Base-by-base conservation (phyloP, 2,797 vertebrate species). In the Poeciliopsis paucimaculata region DNA sequence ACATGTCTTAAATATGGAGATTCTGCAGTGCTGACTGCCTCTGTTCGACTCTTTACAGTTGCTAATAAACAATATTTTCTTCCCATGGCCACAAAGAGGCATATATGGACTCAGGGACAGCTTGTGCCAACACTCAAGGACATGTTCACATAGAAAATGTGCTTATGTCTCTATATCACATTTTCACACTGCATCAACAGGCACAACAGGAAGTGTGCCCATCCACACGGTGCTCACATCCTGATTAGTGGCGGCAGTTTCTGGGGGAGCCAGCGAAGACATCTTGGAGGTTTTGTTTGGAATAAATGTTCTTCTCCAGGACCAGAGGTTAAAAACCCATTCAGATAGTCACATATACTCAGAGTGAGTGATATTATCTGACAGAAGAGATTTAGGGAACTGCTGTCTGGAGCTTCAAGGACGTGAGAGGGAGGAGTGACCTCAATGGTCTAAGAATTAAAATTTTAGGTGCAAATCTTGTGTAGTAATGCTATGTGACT, bases 231-330 rank as follows among this genome's bases (percentile, higher is more conserved):
- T 39, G 51, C 88, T 79, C 39, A 82, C 72, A 23, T 83, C 86
- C 91, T 94, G 92, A 94, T 95, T 94, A 94, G 91, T 86, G 84
- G 84, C 91, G 85, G 77, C 87, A 86, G 81, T 83, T 83, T 84
- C 84, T 73, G 80, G 46, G 79, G 77, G 84, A 85, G 88, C 92
- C 87, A 88, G 80, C 73, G 75, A 84, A 84, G 89, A 89, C 88
- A 84, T 88, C 87, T 87, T 80, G 80, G 81, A 89, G 83, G 80
- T 83, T 88, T 90, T 87, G 87, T 90, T 87, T 85, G 82, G 85
- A 91, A 91, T 88, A 87, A 92, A 86, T 53, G 85, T 84, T 79
- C 78, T 76, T 80, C 82, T 84, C 51, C 80, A 73, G 75, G 89
- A 90, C 79, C 80, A 89, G 87, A 93, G 92, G 91, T 95, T 93